Evolutionary conservation across 2,888 invertebrate species (phyloP).

Genomic region (Epicampocera succincta): DNA sequence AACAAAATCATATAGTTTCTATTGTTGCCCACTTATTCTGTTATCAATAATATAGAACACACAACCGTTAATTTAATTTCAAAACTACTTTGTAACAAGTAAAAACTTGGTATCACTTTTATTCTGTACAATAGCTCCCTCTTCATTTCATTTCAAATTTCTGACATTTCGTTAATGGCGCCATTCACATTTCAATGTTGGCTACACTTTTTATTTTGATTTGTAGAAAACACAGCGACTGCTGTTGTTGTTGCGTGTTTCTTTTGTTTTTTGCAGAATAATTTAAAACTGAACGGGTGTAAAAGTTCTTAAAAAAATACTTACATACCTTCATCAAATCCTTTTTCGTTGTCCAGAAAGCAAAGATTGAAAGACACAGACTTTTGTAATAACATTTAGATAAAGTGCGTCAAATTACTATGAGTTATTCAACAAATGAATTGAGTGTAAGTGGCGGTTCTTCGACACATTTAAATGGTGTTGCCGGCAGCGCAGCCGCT

Average conservation of each 20-base stretch:
- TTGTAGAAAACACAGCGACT: slow-evolving; percentile 30
- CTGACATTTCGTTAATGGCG: slow-evolving; percentile 30
- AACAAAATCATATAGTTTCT: no score
- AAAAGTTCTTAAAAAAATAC: slow-evolving; percentile 1
- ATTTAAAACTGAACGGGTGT: slow-evolving; percentile 49
- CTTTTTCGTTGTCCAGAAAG: not conserved
- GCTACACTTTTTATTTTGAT: slow-evolving; percentile 34
- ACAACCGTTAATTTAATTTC: not conserved
- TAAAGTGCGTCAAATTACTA: slow-evolving; percentile 8
- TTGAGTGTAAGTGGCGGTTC: slow-evolving; percentile 54
- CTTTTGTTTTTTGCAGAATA: slow-evolving; percentile 19
- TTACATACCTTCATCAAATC: not conserved
- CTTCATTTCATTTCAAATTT: slow-evolving; percentile 20
- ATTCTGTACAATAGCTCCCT: not conserved
- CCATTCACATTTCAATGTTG: slow-evolving; percentile 55
- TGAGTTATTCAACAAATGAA: slow-evolving; percentile 66
- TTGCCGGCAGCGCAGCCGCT: slow-evolving; percentile 23
- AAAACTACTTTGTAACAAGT: not conserved
- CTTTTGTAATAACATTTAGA: no score
- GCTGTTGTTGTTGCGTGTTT: slow-evolving; percentile 28
- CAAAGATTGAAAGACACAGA: not conserved
- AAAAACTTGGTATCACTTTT: slow-evolving; percentile 45
- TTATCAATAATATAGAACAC: no score
- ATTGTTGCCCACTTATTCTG: no score
- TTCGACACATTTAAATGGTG: slow-evolving; percentile 41